phyloP scores from a whole-genome alignment of 2,888 invertebrate genomes.

The Torymus aiolomorphi region DNA sequence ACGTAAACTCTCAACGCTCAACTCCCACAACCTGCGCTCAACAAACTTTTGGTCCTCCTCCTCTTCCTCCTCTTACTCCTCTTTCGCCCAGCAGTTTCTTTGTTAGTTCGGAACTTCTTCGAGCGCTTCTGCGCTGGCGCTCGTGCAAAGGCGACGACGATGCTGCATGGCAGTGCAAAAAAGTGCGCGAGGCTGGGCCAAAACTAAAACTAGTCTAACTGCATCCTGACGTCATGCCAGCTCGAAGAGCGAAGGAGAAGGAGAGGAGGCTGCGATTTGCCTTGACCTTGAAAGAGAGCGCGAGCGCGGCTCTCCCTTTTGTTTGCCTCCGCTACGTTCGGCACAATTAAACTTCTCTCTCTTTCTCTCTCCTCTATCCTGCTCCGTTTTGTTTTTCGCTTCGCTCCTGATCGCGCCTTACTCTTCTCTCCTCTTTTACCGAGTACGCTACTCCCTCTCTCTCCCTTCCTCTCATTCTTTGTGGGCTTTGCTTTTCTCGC shows the following conservation, averaged over 20 bases:
- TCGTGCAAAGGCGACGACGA: constrained; percentile 37
- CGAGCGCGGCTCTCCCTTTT: constrained; percentile 58
- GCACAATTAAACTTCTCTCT: constrained; percentile 65
- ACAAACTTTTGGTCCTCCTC: background rate
- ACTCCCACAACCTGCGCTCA: too few relatives aligned
- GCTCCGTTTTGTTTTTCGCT: constrained; percentile 20
- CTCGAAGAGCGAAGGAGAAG: constrained; percentile 57
- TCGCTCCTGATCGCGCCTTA: constrained; percentile 30
- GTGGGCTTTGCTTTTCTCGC: constrained; percentile 27
- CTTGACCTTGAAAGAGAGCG: constrained; percentile 70
- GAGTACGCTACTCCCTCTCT: background rate
- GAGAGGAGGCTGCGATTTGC: constrained; percentile 64
- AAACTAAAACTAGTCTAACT: constrained; percentile 74
- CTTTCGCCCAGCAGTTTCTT: constrained; percentile 27
- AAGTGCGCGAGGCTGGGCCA: constrained; percentile 32
- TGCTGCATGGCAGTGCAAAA: constrained; percentile 50
- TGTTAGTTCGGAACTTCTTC: background rate
- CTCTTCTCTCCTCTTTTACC: constrained; percentile 34
- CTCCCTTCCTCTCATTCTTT: constrained; percentile 25
- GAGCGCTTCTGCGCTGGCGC: background rate
- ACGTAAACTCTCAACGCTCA: too few relatives aligned
- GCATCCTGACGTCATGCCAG: constrained; percentile 73
- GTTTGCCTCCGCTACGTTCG: constrained; percentile 63
- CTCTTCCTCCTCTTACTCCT: too few relatives aligned
- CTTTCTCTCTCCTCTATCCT: constrained; percentile 43